A percentile compares a stretch with the other conserved stretches of the same genome.
These are phyloP conservation scores for Colinus virginianus DNA, from an alignment of 2,113 vertebrate genomes.

Conservation along the genomic window DNA sequence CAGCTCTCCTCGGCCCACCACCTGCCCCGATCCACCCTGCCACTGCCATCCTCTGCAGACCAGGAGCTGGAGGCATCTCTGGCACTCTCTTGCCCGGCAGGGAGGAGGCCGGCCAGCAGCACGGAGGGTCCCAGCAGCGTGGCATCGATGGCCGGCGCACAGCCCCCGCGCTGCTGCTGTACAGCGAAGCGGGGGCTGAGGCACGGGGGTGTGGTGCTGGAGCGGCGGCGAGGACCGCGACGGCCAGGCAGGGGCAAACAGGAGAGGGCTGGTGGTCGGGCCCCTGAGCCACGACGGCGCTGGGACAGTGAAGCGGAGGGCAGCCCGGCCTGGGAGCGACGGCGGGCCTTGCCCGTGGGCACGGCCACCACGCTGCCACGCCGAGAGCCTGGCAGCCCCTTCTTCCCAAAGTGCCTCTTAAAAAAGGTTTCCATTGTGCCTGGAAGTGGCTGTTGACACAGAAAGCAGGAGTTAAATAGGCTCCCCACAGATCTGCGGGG, in stretches of 20 bases:
- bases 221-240: constrained; percentile 74
- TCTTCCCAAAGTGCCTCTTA: constrained; percentile 83
- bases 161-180: constrained; percentile 35
- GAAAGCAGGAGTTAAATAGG: constrained; percentile 71
- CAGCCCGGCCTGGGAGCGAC: constrained; percentile 85
- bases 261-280: constrained; percentile 54
- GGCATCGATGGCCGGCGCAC: constrained; percentile 57
- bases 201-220: constrained; percentile 86
- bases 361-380: constrained; percentile 65
- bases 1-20: background rate
- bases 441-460: constrained; percentile 79
- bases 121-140: constrained; percentile 81
- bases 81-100: constrained; percentile 70
- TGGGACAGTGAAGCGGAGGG: constrained; percentile 80
- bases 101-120: constrained; percentile 81
- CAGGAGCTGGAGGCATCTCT: constrained; percentile 10
- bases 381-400: constrained; percentile 37
- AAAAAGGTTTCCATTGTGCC: constrained; percentile 89
- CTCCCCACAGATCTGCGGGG: background rate
- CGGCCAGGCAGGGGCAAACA: constrained; percentile 20
- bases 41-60: background rate
- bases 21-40: background rate
- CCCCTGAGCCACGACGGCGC: constrained; percentile 78
- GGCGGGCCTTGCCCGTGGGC: constrained; percentile 85
- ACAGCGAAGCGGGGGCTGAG: constrained; percentile 86